These are phyloP conservation scores for Nothoprocta perdicaria DNA, from an alignment of 2,113 vertebrate species.

Conservation along the genomic window DNA sequence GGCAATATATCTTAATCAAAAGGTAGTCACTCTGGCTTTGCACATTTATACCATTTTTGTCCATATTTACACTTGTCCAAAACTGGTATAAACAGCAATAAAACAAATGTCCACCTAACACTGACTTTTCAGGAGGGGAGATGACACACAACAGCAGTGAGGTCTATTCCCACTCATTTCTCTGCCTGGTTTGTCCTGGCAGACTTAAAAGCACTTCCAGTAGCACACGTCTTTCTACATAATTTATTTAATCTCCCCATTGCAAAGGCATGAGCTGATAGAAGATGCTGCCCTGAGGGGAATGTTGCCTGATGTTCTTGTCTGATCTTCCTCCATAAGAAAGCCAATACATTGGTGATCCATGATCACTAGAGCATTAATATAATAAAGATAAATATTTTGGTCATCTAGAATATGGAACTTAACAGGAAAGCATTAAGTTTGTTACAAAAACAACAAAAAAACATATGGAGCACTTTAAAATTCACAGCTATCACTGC, in stretches of 20 bases:
- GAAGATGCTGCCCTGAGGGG: neutral
- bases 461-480: neutral
- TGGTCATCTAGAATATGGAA: neutral
- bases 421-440: neutral
- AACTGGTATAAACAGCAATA: neutral
- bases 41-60: neutral
- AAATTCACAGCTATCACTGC: neutral
- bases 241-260: neutral
- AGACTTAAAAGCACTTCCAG: neutral
- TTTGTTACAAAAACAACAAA: neutral
- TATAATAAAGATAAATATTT: neutral
- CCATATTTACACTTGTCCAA: neutral
- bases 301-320: neutral
- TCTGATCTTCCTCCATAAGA: neutral
- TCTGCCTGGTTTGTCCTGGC: neutral
- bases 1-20: constrained; percentile 7
- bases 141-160: neutral
- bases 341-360: neutral
- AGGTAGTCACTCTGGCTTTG: neutral
- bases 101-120: neutral
- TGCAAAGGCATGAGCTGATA: neutral
- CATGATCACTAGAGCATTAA: neutral
- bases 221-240: neutral
- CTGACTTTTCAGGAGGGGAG: neutral
- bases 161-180: neutral